A percentile compares a stretch with the other conserved stretches of the same genome.
Evolutionary conservation across 2,888 invertebrate genomes (phyloP).

Genomic region (Dicranocentrus wangi): DNA sequence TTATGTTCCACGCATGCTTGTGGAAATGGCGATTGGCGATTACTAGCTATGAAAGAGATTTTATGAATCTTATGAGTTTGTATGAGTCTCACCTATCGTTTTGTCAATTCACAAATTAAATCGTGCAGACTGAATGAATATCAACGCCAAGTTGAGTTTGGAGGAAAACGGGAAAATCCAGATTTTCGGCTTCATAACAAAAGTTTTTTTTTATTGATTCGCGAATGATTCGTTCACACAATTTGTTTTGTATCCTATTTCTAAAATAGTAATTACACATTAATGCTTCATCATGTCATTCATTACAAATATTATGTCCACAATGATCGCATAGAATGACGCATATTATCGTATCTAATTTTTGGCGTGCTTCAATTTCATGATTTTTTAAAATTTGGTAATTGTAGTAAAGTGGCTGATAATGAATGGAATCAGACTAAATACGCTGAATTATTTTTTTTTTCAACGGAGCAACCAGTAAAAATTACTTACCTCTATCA

Average conservation of each 20-base stretch:
- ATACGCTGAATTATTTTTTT: constrained; percentile 35
- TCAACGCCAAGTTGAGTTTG: too few relatives aligned
- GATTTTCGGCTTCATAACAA: constrained; percentile 55
- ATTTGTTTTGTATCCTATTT: not conserved
- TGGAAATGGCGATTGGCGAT: too few relatives aligned
- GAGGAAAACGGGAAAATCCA: too few relatives aligned
- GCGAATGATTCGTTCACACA: constrained; percentile 53
- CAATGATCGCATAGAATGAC: constrained; percentile 30
- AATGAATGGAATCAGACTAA: constrained; percentile 32
- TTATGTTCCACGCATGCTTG: too few relatives aligned
- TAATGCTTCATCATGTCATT: constrained; percentile 1
- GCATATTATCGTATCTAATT: constrained; percentile 20
- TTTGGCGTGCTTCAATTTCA: constrained; percentile 53
- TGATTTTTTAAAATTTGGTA: constrained; percentile 40
- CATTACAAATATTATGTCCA: constrained; percentile 4
- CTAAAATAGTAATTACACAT: constrained; percentile 16
- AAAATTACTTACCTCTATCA: constrained; percentile 12
- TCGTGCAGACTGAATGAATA: too few relatives aligned
- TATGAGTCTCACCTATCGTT: too few relatives aligned
- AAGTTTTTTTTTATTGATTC: constrained; percentile 50
- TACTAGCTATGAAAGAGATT: too few relatives aligned
- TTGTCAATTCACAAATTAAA: too few relatives aligned
- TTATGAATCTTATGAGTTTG: too few relatives aligned
- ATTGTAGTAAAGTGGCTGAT: constrained; percentile 51
- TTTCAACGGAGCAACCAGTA: constrained; percentile 43